Conservation (phyloP, 2,113 vertebrate genomes). For the Globicephala melas region DNA sequence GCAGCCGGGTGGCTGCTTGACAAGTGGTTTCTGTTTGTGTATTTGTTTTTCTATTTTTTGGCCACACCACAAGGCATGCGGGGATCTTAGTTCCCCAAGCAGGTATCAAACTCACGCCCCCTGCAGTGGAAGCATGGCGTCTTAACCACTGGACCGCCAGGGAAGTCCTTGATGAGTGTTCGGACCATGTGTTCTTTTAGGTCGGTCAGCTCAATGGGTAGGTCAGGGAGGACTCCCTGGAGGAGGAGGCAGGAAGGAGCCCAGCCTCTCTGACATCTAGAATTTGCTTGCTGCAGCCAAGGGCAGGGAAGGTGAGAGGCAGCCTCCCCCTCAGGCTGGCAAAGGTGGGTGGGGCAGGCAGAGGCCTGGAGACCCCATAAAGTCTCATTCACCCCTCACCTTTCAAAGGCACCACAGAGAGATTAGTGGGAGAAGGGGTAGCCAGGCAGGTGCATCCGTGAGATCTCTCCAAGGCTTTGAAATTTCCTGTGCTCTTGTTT, state of each 20-base stretch:
- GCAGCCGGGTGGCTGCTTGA: background rate
- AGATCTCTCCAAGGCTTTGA: background rate
- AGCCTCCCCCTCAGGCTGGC: background rate
- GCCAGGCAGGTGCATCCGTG: rapidly evolving
- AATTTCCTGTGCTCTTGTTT: background rate
- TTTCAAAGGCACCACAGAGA: background rate
- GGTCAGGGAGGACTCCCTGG: background rate
- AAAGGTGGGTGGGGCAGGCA: background rate
- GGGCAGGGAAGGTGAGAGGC: background rate
- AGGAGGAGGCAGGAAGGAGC: background rate
- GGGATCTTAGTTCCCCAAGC: background rate
- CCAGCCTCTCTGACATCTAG: background rate
- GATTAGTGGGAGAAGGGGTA: background rate
- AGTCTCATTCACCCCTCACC: background rate
- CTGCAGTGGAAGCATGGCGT: background rate
- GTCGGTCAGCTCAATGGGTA: background rate
- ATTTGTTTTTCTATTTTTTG: background rate
- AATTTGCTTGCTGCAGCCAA: background rate
- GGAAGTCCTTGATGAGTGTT: background rate
- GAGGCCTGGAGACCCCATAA: background rate
- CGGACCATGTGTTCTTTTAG: background rate
- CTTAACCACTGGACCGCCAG: background rate
- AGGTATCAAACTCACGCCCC: background rate
- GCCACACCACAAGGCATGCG: background rate
- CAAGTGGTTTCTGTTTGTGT: background rate